phyloP scores from a whole-genome alignment of 2,888 invertebrate genomes.

The Mimachlamys varia region DNA sequence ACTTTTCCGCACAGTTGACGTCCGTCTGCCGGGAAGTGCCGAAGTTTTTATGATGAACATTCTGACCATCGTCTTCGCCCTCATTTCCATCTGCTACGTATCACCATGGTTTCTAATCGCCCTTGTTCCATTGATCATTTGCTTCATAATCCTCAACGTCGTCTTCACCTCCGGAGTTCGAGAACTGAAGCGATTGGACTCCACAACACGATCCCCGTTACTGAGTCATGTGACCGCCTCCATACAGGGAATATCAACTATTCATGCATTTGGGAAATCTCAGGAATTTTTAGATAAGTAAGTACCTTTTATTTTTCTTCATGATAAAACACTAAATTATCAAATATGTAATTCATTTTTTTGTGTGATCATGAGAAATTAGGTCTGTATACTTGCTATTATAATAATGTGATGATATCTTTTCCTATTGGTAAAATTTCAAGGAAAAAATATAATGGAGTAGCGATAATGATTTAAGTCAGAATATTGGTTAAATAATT shows the following conservation, averaged over 20 bases:
- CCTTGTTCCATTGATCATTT: conserved; percentile 77
- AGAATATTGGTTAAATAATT: no score
- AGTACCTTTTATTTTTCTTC: conserved; percentile 43
- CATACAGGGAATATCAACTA: conserved; percentile 85
- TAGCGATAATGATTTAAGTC: no score
- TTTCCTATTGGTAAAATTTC: no score
- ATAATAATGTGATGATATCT: no score
- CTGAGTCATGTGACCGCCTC: conserved; percentile 85
- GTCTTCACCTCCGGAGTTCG: conserved; percentile 81
- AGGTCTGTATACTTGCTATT: no score
- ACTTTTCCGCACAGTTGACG: conserved; percentile 69
- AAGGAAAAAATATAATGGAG: no score
- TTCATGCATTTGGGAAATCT: conserved; percentile 85
- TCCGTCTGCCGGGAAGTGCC: conserved; percentile 83
- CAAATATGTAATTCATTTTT: no score
- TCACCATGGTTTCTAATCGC: conserved; percentile 86
- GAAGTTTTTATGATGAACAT: conserved; percentile 85
- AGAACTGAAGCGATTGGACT: conserved; percentile 82
- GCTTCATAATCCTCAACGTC: conserved; percentile 79
- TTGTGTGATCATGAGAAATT: no score
- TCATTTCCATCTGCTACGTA: conserved; percentile 91
- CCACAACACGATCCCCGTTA: conserved; percentile 84
- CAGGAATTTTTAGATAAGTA: conserved; percentile 79
- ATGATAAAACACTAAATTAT: no score
- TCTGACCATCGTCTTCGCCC: conserved; percentile 88